phyloP scores from a whole-genome alignment of 2,888 invertebrate species.

The Temnothorax ravouxi region DNA sequence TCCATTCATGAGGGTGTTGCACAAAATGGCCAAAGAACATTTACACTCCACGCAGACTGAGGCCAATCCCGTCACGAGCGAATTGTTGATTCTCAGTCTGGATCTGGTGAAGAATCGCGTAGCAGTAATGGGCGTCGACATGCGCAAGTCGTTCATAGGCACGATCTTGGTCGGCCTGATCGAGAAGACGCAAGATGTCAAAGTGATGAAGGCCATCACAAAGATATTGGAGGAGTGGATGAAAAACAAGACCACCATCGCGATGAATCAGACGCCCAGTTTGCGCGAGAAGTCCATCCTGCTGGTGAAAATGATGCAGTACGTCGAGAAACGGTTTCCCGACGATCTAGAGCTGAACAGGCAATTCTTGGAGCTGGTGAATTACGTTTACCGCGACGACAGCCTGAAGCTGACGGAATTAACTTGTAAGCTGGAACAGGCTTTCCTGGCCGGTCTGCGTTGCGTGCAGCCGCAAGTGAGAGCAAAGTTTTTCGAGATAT shows the following conservation, averaged over 20 bases:
- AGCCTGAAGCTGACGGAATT: conserved; percentile 95
- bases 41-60: conserved; percentile 89
- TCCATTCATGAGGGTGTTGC: conserved; percentile 96
- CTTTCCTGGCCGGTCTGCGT: conserved; percentile 96
- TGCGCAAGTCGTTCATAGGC: conserved; percentile 97
- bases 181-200: conserved; percentile 97
- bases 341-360: conserved; percentile 96
- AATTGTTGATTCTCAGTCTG: conserved; percentile 93
- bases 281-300: conserved; percentile 97
- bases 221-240: conserved; percentile 99
- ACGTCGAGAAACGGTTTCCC: conserved; percentile 96
- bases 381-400: conserved; percentile 97
- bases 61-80: conserved; percentile 89
- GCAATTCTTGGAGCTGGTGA: conserved; percentile 96
- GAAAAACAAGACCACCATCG: conserved; percentile 92
- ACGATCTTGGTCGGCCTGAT: conserved; percentile 96
- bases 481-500: conserved; percentile 97
- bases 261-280: conserved; percentile 92
- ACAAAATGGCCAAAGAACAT: conserved; percentile 96
- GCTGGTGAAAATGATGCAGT: conserved; percentile 98
- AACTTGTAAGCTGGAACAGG: conserved; percentile 97
- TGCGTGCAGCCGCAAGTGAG: conserved; percentile 96
- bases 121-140: conserved; percentile 97
- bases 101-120: conserved; percentile 98
- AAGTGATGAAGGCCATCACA: conserved; percentile 91